Conservation (phyloP, 2,888 invertebrate genomes). For the Cephus nigrinus region DNA sequence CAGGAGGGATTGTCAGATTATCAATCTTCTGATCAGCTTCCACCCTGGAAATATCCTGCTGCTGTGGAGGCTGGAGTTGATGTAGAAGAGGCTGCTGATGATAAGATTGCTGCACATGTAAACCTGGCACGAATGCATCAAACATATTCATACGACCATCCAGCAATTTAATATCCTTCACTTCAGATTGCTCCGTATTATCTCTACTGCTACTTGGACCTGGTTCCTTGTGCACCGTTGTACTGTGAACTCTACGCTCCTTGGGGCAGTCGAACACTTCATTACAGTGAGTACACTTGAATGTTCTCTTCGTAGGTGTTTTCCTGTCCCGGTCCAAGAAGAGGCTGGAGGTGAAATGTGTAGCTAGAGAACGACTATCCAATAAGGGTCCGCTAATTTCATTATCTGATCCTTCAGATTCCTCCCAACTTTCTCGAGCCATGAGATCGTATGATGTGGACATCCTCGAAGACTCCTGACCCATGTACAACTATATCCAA, state of each 20-base stretch:
- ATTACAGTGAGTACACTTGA: slow-evolving; percentile 72
- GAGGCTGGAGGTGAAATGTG: slow-evolving; percentile 61
- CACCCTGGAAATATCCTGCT: slow-evolving; percentile 45
- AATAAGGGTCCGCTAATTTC: slow-evolving; percentile 60
- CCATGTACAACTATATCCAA: slow-evolving; percentile 68
- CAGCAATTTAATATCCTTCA: slow-evolving; percentile 60
- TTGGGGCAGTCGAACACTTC: slow-evolving; percentile 72
- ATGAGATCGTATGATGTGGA: slow-evolving; percentile 74
- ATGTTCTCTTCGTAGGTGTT: slow-evolving; percentile 65
- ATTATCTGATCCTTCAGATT: slow-evolving; percentile 76
- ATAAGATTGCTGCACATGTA: slow-evolving; percentile 47
- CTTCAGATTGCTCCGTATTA: slow-evolving; percentile 46
- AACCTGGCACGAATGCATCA: slow-evolving; percentile 58
- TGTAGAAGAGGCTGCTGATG: slow-evolving; percentile 55
- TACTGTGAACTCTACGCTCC: slow-evolving; percentile 74
- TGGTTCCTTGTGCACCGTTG: slow-evolving; percentile 69
- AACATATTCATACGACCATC: slow-evolving; percentile 61
- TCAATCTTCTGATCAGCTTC: slow-evolving; percentile 53
- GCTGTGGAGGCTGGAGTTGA: slow-evolving; percentile 58
- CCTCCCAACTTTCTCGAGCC: slow-evolving; percentile 77
- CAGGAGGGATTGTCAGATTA: slow-evolving; percentile 45
- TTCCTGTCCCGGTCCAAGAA: slow-evolving; percentile 63
- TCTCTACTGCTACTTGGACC: slow-evolving; percentile 58
- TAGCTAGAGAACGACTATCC: slow-evolving; percentile 62
- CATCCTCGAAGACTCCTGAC: slow-evolving; percentile 69